These are phyloP conservation scores for Oxyteleia sp. DNA, from an alignment of 2,888 invertebrate species.

Conservation along the genomic window DNA sequence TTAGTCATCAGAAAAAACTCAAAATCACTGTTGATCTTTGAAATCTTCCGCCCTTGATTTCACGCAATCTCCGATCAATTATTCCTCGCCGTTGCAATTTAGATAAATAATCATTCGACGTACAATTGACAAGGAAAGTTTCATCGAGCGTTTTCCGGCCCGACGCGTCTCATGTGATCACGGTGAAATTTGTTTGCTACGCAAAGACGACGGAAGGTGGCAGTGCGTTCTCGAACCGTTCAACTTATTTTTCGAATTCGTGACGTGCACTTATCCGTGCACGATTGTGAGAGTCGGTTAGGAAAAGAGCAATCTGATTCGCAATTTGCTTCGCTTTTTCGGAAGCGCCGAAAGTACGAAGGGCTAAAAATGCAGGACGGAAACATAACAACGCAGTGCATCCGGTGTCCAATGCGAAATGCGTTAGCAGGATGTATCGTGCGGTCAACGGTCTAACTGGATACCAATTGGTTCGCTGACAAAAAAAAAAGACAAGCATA, in stretches of 20 bases:
- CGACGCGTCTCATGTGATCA: slow-evolving; percentile 50
- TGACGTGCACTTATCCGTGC: slow-evolving; percentile 26
- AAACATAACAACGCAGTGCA: slow-evolving; percentile 70
- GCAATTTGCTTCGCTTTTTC: slow-evolving; percentile 65
- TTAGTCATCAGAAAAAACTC: no score
- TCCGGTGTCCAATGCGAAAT: slow-evolving; percentile 72
- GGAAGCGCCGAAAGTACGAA: slow-evolving; percentile 60
- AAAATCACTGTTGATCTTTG: no score
- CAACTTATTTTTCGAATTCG: slow-evolving; percentile 37
- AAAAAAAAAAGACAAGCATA: slow-evolving; percentile 38
- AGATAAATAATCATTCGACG: slow-evolving; percentile 40
- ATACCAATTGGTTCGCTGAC: slow-evolving; percentile 62
- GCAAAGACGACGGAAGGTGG: slow-evolving; percentile 30
- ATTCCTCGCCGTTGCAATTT: slow-evolving; percentile 20
- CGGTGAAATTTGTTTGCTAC: slow-evolving; percentile 45
- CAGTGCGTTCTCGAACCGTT: not conserved
- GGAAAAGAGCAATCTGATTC: slow-evolving; percentile 60
- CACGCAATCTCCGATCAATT: not conserved
- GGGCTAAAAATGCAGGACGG: slow-evolving; percentile 68
- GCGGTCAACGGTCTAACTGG: slow-evolving; percentile 73
- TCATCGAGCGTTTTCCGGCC: slow-evolving; percentile 28
- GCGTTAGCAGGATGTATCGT: slow-evolving; percentile 76
- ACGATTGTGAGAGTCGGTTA: slow-evolving; percentile 36
- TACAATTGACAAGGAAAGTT: slow-evolving; percentile 40
- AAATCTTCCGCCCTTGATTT: no score